These are phyloP conservation scores for Anarhynchus alexandrinus DNA, from an alignment of 2,113 vertebrate genomes.

Conservation along the genomic window DNA sequence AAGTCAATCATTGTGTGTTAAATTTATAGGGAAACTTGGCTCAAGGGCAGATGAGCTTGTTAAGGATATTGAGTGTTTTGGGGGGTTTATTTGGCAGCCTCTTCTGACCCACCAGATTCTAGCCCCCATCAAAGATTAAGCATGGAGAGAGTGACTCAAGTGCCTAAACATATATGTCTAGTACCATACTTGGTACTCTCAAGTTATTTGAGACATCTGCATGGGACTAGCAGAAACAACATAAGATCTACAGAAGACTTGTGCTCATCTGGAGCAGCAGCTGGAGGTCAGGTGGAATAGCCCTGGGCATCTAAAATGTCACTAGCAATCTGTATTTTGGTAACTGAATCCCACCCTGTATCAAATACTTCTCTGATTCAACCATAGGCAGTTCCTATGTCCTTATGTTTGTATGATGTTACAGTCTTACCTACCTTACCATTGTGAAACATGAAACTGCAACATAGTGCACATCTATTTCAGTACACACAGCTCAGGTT, in stretches of 20 bases:
- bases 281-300: not conserved
- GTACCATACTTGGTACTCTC: not conserved
- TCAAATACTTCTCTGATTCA: not conserved
- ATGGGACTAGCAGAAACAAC: not conserved
- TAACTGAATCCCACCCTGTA: not conserved
- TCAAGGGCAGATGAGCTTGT: not conserved
- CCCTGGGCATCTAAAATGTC: not conserved
- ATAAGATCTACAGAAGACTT: not conserved
- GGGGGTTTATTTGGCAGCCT: not conserved
- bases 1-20: not conserved
- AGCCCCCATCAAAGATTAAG: not conserved
- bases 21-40: not conserved
- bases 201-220: not conserved
- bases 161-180: not conserved
- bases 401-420: not conserved
- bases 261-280: not conserved
- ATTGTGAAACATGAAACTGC: not conserved
- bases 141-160: not conserved
- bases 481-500: not conserved
- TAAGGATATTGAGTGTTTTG: not conserved
- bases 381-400: not conserved
- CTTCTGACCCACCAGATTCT: not conserved
- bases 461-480: not conserved
- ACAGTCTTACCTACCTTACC: not conserved
- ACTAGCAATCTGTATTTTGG: not conserved